These are phyloP conservation scores for Apteryx owenii DNA, from an alignment of 2,113 vertebrate genomes.

Conservation along the genomic window DNA sequence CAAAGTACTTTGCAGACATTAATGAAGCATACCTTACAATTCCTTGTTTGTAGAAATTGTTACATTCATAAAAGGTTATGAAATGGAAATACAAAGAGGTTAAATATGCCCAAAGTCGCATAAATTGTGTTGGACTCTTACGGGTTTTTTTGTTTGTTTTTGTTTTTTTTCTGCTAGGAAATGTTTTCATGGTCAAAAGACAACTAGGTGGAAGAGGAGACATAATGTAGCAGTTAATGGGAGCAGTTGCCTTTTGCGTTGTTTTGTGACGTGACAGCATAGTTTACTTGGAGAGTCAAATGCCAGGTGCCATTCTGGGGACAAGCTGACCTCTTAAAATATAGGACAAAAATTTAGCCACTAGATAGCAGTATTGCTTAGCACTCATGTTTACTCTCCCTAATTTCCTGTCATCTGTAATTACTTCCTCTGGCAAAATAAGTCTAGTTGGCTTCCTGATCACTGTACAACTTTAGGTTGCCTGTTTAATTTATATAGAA, in stretches of 20 bases:
- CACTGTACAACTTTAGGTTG: fast-evolving
- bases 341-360: background rate
- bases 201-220: background rate
- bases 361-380: background rate
- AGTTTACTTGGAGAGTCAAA: background rate
- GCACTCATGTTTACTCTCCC: background rate
- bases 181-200: background rate
- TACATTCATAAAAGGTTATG: background rate
- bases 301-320: fast-evolving
- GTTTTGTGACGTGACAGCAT: fast-evolving
- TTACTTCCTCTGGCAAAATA: background rate
- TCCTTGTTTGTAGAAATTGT: background rate
- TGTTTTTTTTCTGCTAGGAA: background rate
- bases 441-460: background rate
- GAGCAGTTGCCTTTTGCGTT: background rate
- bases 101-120: background rate
- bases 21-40: background rate
- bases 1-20: background rate
- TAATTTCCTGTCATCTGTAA: background rate
- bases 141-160: background rate
- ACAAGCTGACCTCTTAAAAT: background rate
- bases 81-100: background rate
- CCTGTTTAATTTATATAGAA: background rate
- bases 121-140: background rate
- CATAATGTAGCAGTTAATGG: background rate